A percentile compares a stretch with the other conserved stretches of the same genome.
Evolutionary conservation across 2,113 vertebrate genomes (phyloP).

Genomic region (Heloderma charlesbogerti): DNA sequence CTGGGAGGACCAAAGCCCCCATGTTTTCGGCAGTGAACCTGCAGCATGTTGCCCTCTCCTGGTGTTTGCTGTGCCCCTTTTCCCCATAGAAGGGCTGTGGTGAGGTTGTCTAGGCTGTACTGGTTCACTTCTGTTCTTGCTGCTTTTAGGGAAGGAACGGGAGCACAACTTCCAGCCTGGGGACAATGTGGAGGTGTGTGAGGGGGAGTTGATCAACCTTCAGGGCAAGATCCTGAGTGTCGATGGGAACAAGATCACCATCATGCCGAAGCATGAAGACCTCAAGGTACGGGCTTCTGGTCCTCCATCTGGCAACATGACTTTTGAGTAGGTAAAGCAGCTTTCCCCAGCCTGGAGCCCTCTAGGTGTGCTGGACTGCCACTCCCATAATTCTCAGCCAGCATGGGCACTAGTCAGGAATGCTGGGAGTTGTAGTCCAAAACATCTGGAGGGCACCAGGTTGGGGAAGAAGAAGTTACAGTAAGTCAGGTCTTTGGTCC

Average conservation of each 20-base stretch:
- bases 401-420: no score
- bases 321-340: accelerated
- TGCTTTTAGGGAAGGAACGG: constrained; percentile 87
- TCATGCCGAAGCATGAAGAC: constrained; percentile 97
- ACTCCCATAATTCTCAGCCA: no score
- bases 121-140: background rate
- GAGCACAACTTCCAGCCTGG: constrained; percentile 96
- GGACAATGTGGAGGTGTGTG: constrained; percentile 96
- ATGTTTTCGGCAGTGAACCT: background rate
- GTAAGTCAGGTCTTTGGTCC: background rate
- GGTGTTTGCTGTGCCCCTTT: background rate
- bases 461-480: no score
- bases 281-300: constrained; percentile 82
- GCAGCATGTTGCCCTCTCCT: background rate
- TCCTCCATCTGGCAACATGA: background rate
- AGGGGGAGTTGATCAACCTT: constrained; percentile 95
- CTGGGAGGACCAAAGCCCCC: background rate
- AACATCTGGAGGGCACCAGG: no score
- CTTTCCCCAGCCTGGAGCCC: background rate
- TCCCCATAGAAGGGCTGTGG: background rate
- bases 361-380: no score
- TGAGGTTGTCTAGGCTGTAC: background rate
- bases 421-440: no score
- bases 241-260: constrained; percentile 96
- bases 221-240: constrained; percentile 97